Conservation (phyloP, 2,888 invertebrate species). For the Ryuthela nishihirai region DNA sequence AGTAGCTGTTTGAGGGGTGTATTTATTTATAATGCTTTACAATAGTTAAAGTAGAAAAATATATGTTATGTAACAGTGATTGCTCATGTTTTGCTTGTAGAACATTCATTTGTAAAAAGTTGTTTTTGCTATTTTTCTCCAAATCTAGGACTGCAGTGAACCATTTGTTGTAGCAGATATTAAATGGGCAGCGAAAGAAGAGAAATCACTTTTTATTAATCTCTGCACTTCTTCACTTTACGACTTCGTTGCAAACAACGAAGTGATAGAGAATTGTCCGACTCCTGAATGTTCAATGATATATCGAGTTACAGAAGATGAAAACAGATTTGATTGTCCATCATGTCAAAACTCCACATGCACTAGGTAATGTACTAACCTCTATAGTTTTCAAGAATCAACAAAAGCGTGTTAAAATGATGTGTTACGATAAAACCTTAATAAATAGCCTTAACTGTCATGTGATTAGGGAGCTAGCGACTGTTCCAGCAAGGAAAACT, state of each 20-base stretch:
- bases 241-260: conserved; percentile 9
- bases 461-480: no score
- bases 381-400: not conserved
- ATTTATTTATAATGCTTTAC: no score
- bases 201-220: conserved; percentile 5
- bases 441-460: no score
- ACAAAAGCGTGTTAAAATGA: no score
- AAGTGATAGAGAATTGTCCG: conserved; percentile 16
- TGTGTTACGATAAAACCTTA: no score
- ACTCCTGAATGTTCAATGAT: conserved; percentile 29
- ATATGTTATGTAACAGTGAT: no score
- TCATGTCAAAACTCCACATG: conserved; percentile 12
- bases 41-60: no score
- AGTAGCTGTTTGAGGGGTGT: no score
- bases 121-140: not conserved
- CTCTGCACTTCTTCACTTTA: conserved; percentile 8
- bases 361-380: conserved; percentile 9
- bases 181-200: conserved; percentile 19
- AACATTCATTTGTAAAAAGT: not conserved
- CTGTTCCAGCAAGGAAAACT: no score
- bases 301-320: conserved; percentile 11
- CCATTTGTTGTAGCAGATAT: conserved; percentile 14
- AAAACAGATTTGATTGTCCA: conserved; percentile 10
- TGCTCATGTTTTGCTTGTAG: not conserved
- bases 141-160: not conserved